Base-by-base conservation (phyloP, 1,140 invertebrate species). In the Vanessa atalanta region DNA sequence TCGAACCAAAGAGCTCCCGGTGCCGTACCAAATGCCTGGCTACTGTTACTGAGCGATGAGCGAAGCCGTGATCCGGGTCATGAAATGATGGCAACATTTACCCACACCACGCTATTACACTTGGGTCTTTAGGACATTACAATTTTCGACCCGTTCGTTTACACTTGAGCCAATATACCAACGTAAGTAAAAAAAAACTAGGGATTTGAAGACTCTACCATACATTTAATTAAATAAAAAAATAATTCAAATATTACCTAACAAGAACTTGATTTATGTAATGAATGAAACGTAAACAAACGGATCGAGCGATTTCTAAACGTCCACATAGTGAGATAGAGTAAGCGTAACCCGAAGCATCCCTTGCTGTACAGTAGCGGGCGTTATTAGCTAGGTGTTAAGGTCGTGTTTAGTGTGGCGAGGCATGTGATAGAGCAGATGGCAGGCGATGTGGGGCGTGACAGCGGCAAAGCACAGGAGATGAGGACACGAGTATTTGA, bases 391-490 rank as follows among this genome's bases (percentile, higher is more conserved):
- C 84, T 73, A 80, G 82, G 86, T 83, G 87, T 88, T 89, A 89
- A 77, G 80, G 80, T 86, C 83, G 84, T 61, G 57, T 91, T 91
- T 89, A 90, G 89, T 88, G 85, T 91, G 74, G 89, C 88, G 83
- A 90, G 88, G 88, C 88, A 84, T 83, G 86, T 89, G 88, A 89
- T 81, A 87, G 82, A 86, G 87, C 85, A 37, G 57, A 79, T 83
- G 84, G 87, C 85, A 88, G 88, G 88, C 87, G 87, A 89, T 87
- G 84, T 85, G 83, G 87, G 85, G 83, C 84, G 88, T 84, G 84
- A 87, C 79, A 89, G 85, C 83, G 83, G 87, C 88, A 82, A 90
- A 90, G 88, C 89, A 88, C 80, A 86, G 79, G 75, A 61, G 75
- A 70, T 72, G 57, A n/a, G 65, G 50, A 47, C 65, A 66, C 26